Conservation (phyloP, 2,888 invertebrate genomes). For the Chalcosyrphus nemorum region DNA sequence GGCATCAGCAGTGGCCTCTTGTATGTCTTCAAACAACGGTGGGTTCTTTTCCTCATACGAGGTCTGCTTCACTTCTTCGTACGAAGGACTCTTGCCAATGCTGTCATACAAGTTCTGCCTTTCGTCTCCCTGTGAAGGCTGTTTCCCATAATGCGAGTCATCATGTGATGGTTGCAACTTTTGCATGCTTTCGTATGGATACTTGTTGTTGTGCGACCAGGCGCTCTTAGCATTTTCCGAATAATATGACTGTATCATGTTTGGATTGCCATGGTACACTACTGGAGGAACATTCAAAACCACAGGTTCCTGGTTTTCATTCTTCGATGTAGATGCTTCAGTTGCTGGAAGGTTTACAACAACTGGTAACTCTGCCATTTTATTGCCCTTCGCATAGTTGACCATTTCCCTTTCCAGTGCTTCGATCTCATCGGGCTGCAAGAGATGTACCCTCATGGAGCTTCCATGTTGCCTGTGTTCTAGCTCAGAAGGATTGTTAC, state of each 20-base stretch:
- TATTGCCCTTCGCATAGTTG: background rate
- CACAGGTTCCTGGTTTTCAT: conserved; percentile 37
- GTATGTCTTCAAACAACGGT: background rate
- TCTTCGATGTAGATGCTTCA: conserved; percentile 7
- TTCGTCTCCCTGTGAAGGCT: background rate
- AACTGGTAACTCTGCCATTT: conserved; percentile 56
- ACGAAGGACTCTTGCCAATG: background rate
- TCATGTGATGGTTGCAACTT: background rate
- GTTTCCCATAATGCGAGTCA: background rate
- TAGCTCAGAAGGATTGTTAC: conserved; percentile 17
- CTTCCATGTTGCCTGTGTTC: no score
- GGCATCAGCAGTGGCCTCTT: background rate
- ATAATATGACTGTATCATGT: background rate
- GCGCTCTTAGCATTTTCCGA: background rate
- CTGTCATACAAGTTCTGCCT: background rate
- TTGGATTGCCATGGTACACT: conserved; percentile 64
- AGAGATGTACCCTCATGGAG: conserved; percentile 49
- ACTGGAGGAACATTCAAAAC: conserved; percentile 72
- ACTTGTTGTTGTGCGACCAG: background rate
- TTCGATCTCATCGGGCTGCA: conserved; percentile 41
- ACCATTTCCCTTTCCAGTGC: conserved; percentile 41
- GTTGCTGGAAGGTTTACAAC: conserved; percentile 71
- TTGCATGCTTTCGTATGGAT: background rate
- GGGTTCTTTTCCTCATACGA: background rate
- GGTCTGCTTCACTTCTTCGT: background rate